Evolutionary conservation across 2,888 invertebrate genomes (phyloP).

Genomic region (Hypsopygia costalis): DNA sequence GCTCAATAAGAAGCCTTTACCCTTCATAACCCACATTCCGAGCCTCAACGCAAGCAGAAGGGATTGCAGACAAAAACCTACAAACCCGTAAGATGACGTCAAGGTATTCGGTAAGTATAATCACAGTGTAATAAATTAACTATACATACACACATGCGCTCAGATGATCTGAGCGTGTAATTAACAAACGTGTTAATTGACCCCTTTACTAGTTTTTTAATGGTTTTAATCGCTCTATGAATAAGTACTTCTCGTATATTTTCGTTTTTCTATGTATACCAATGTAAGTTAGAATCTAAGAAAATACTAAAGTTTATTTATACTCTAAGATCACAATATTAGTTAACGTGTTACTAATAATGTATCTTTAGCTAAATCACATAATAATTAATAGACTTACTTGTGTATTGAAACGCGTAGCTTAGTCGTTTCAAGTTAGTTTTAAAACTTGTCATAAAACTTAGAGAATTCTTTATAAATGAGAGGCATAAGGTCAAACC

Average conservation of each 20-base stretch:
- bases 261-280: no score
- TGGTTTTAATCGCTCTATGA: slow-evolving; percentile 15
- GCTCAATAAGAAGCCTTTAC: slow-evolving; percentile 35
- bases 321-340: no score
- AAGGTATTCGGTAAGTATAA: not conserved
- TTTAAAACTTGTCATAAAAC: no score
- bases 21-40: slow-evolving; percentile 44
- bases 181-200: slow-evolving; percentile 34
- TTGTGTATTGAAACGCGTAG: no score
- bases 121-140: not conserved
- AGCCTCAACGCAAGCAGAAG: slow-evolving; percentile 42
- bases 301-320: no score
- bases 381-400: no score
- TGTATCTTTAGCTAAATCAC: no score
- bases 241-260: slow-evolving; percentile 9
- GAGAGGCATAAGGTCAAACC: no score
- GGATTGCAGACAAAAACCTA: slow-evolving; percentile 22
- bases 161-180: slow-evolving; percentile 21
- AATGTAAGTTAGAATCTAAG: no score
- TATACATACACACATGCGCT: slow-evolving; percentile 1
- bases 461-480: no score
- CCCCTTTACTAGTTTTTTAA: slow-evolving; percentile 5
- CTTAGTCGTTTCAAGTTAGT: no score
- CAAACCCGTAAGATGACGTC: not conserved
- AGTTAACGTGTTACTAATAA: no score